These are phyloP conservation scores for Osmerus mordax DNA, from an alignment of 2,113 vertebrate genomes.

Conservation along the genomic window DNA sequence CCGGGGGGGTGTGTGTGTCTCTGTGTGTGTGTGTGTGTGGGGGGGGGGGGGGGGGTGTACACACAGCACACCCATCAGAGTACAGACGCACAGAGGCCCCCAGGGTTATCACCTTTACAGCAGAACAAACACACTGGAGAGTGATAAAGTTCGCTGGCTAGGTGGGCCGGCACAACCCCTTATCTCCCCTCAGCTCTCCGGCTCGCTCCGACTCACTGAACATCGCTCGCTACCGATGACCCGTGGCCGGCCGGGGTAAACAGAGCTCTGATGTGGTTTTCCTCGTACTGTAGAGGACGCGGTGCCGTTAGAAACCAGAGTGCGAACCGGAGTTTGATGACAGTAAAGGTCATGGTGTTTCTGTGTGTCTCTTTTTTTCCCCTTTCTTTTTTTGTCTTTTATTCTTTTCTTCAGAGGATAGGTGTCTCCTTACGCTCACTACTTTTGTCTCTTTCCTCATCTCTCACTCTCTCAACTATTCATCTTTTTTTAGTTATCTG, in stretches of 20 bases:
- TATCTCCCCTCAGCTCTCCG: constrained; percentile 1
- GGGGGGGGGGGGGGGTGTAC: too few relatives aligned
- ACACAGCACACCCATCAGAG: too few relatives aligned
- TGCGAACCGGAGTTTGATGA: constrained; percentile 9
- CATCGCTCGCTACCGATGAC: constrained; percentile 1
- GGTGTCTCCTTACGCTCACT: too few relatives aligned
- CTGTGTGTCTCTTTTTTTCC: background rate
- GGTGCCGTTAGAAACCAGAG: background rate
- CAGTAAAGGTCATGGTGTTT: constrained; percentile 12
- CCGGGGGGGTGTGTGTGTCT: constrained; percentile 28
- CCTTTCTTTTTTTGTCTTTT: background rate
- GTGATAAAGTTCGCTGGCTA: constrained; percentile 54
- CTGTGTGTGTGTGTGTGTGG: too few relatives aligned
- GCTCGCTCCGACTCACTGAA: constrained; percentile 61
- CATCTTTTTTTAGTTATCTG: background rate
- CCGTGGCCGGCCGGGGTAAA: constrained; percentile 46
- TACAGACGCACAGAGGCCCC: background rate
- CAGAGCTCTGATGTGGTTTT: constrained; percentile 32
- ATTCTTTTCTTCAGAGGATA: background rate
- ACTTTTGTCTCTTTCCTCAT: background rate
- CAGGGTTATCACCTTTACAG: constrained; percentile 62
- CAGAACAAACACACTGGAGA: constrained; percentile 24
- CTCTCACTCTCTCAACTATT: background rate
- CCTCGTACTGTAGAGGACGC: constrained; percentile 5
- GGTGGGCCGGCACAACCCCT: too few relatives aligned